Base-by-base conservation (phyloP, 1,140 invertebrate genomes). In the Helicoverpa zea region DNA sequence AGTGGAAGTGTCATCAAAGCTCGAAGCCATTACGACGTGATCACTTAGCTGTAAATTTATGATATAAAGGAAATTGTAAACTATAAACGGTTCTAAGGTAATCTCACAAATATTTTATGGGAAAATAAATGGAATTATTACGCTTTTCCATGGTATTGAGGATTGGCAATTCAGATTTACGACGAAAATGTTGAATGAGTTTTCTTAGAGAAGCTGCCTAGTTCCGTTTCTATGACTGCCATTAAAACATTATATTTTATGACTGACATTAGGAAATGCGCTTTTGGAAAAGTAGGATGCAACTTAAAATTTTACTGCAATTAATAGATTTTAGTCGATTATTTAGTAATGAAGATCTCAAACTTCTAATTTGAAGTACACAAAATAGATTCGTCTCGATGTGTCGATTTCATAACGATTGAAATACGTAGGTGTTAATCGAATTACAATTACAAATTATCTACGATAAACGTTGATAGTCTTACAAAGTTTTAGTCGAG, bases 361-460 rank as follows among this genome's bases (percentile, higher is more conserved):
- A 52, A 11, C 9, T 23, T 16, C 3, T 47, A 51, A 68, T 68
- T n/a, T 68, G 49, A 49, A 18, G 10, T 16, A 47, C 23, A 70
- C 47, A 54, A 52, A 2, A 29, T 5, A 52, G 30, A 72, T n/a
- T 54, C 49, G 13, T n/a, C 52, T 70, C 12, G 3, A 10, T 18
- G 13, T 70, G 5, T 5, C 16, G 13, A 51, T 35, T 66, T 47
- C 43, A 66, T 16, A 35, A 66, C 64, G 35, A 52, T 13, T n/a
- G 23, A 30, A 70, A 52, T 54, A 14, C 13, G 49, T 72, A 49
- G 68, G 68, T 52, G 68, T 72, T 72, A 72, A 52, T 72, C 49
- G 68, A 72, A 72, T 72, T 72, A 70, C 47, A 52, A 70, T 70
- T 70, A 72, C 52, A 52, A 72, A 72, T 72, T 72, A 72, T 72